These are phyloP conservation scores for Caenorhabditis wallacei DNA, from an alignment of 2,888 invertebrate genomes.

Conservation along the genomic window DNA sequence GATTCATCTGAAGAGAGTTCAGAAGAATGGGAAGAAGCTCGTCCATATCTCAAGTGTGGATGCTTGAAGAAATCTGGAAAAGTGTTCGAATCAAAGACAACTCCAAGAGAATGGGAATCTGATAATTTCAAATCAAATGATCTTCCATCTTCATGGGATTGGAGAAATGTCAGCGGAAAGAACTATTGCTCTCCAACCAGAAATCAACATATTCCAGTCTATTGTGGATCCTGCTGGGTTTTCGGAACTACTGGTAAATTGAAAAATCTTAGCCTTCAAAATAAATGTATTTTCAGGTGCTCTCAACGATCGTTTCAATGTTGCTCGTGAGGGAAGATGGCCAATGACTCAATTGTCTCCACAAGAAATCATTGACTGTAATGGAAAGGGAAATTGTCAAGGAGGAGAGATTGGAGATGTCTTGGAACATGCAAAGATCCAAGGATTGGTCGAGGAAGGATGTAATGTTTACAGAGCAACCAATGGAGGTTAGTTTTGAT, in stretches of 20 bases:
- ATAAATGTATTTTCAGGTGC: conserved; percentile 70
- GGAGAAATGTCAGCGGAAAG: conserved; percentile 84
- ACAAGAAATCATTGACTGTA: conserved; percentile 85
- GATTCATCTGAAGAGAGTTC: conserved; percentile 27
- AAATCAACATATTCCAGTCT: conserved; percentile 85
- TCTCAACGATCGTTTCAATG: conserved; percentile 85
- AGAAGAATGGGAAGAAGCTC: conserved; percentile 60
- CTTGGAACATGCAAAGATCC: conserved; percentile 84
- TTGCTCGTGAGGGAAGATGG: conserved; percentile 84
- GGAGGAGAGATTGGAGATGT: conserved; percentile 83
- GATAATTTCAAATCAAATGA: conserved; percentile 71
- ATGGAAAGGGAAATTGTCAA: conserved; percentile 84
- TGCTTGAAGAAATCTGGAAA: conserved; percentile 71
- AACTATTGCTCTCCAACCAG: conserved; percentile 85
- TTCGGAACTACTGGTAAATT: conserved; percentile 84
- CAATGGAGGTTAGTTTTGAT: conserved; percentile 84
- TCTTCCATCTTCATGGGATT: conserved; percentile 84
- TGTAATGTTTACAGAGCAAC: conserved; percentile 85
- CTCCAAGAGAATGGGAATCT: conserved; percentile 79
- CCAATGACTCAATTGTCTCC: conserved; percentile 85
- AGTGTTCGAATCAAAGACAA: conserved; percentile 65
- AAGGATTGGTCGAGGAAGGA: conserved; percentile 85
- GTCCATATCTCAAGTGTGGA: conserved; percentile 60
- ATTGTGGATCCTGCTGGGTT: conserved; percentile 85
- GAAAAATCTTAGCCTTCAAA: no score